These are phyloP conservation scores for Brachyistius frenatus DNA, from an alignment of 2,113 vertebrate species.

Conservation along the genomic window DNA sequence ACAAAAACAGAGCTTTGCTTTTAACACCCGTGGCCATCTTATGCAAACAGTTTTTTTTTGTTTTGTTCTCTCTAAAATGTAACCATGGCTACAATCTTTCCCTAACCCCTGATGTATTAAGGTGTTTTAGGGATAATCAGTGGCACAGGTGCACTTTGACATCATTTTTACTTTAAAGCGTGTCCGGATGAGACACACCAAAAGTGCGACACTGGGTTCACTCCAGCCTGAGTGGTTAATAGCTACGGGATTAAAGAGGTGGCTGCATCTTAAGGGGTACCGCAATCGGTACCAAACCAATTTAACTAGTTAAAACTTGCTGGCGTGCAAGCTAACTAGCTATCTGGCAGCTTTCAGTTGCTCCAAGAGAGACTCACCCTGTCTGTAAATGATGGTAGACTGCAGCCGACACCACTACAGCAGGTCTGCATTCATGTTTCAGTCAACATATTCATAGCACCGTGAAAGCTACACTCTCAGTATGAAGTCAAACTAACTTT, in stretches of 20 bases:
- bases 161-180: not conserved
- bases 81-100: not conserved
- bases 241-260: too few species aligned
- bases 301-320: not conserved
- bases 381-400: not conserved
- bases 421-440: not conserved
- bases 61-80: not conserved
- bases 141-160: not conserved
- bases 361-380: not conserved
- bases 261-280: too few species aligned
- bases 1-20: slow-evolving; percentile 9
- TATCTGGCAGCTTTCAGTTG: not conserved
- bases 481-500: too few species aligned
- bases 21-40: slow-evolving; percentile 19
- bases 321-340: not conserved
- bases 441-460: not conserved
- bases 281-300: not conserved
- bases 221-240: too few species aligned
- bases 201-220: too few species aligned
- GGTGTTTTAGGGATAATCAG: not conserved
- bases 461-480: not conserved
- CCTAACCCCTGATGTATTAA: not conserved
- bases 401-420: not conserved
- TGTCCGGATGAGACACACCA: too few species aligned
- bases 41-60: not conserved